These are phyloP conservation scores for Coendou prehensilis DNA, from an alignment of 2,797 vertebrate species.

Conservation along the genomic window DNA sequence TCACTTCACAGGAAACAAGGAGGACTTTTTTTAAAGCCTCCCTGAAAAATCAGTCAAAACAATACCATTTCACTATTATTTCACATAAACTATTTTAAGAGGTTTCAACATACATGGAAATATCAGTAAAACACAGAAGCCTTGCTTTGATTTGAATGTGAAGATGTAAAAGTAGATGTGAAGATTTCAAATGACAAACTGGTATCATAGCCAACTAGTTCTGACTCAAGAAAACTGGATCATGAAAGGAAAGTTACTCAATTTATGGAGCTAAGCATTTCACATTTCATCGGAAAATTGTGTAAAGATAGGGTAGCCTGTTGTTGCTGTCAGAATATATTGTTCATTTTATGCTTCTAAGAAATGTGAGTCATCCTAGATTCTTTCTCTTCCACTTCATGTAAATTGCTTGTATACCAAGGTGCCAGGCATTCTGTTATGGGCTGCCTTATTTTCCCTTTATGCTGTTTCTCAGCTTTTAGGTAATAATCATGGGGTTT, in stretches of 20 bases:
- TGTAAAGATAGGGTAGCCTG: background rate
- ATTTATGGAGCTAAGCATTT: background rate
- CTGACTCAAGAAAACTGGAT: background rate
- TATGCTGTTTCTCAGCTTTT: slow-evolving; percentile 31
- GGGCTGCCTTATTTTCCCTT: background rate
- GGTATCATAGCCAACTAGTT: background rate
- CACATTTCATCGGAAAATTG: slow-evolving; percentile 18
- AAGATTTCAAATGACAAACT: slow-evolving; percentile 53
- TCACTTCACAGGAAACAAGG: slow-evolving; percentile 13
- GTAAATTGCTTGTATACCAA: background rate
- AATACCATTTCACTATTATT: slow-evolving; percentile 22
- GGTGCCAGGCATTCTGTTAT: background rate
- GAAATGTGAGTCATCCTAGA: background rate
- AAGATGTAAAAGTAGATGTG: background rate
- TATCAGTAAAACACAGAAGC: slow-evolving; percentile 27
- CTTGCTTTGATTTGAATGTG: background rate
- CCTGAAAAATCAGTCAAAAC: slow-evolving; percentile 48
- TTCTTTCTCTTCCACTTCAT: background rate
- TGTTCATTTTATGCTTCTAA: background rate
- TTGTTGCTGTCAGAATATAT: background rate
- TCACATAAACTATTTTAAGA: slow-evolving; percentile 50
- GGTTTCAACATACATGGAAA: slow-evolving; percentile 29
- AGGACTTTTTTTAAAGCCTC: background rate
- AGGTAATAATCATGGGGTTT: background rate
- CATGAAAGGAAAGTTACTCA: background rate